Evolutionary conservation across 2,888 invertebrate species (phyloP).

Genomic region (Sabatieria punctata): DNA sequence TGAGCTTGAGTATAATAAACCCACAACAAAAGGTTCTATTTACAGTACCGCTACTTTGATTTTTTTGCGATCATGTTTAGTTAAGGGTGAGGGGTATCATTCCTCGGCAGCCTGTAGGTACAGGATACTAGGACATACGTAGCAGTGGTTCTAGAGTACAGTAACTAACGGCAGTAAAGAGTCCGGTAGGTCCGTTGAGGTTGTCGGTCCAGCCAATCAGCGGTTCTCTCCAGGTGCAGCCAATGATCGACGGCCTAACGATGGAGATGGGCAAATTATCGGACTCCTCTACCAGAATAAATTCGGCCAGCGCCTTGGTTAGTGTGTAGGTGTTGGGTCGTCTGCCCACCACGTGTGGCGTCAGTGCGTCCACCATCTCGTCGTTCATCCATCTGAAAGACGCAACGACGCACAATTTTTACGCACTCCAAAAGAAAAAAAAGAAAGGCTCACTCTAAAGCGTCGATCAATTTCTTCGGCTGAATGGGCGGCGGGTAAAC

Average conservation of each 20-base stretch:
- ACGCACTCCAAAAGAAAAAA: too few species aligned
- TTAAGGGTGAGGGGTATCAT: too few species aligned
- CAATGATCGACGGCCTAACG: constrained; percentile 73
- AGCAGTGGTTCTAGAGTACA: too few species aligned
- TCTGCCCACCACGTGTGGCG: constrained; percentile 42
- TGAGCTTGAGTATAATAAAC: too few species aligned
- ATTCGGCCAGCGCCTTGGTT: constrained; percentile 70
- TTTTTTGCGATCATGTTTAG: too few species aligned
- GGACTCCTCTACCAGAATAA: constrained; percentile 54
- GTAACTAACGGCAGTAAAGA: constrained; percentile 28
- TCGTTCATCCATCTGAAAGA: constrained; percentile 39
- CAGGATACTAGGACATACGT: too few species aligned
- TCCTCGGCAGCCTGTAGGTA: too few species aligned
- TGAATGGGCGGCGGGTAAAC: constrained; percentile 45
- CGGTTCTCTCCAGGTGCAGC: constrained; percentile 47
- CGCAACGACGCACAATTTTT: background rate
- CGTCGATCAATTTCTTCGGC: constrained; percentile 37
- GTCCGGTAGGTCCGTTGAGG: constrained; percentile 76
- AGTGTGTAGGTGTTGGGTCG: constrained; percentile 81
- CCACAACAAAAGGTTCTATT: too few species aligned
- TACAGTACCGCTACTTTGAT: too few species aligned
- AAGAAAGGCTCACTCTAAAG: constrained; percentile 29
- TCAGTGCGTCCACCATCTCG: constrained; percentile 35
- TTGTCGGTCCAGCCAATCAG: constrained; percentile 76
- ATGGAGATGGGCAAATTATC: constrained; percentile 56